Base-by-base conservation (phyloP, 2,113 vertebrate genomes). In the Epinephelus cyanopodus region DNA sequence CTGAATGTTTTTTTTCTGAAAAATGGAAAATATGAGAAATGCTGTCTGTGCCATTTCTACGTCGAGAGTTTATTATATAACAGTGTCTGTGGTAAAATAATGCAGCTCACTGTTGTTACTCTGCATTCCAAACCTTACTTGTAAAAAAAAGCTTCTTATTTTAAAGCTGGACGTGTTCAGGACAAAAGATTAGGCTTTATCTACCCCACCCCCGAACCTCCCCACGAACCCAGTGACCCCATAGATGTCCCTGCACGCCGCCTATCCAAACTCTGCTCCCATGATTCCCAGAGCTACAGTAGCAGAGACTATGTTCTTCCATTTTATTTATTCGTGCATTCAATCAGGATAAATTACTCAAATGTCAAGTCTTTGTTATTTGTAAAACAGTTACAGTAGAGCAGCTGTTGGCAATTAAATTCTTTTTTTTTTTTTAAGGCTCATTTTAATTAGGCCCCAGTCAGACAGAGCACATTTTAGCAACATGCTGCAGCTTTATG, bases 81-180 rank as follows among this genome's bases (percentile, higher is more conserved):
- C 13, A 0, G 7, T 47, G 2, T 11, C 27, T 23, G 12, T 61
- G 64, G 18, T 37, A 2, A 37, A 50, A 62, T 23, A 33, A 37
- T 62, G 5, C 27, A 37, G 13, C 47, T 53, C 47, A 14, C 33
- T 66, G 27, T 60, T 47, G 50, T 64, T 65, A 3, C 29, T 64
- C 25, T n/a, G 37, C 45, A 39, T 29, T 1, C 13, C 10, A 2
- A 18, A 50, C 56, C 45, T 39, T 23, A 18, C 14, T 14, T 21
- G 2, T 11, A 64, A 23, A 66, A 15, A 66, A 58, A 70, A 74
- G 57, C 72, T 54, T 25, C 80, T 82, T 69, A 76, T 42, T 69
- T 53, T 54, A 45, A 75, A 82, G 65, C 72, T 63, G 23, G 10
- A 13, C 4, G 1, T 19, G 11, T 37, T 48, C 19, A 80, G 39